phyloP scores from a whole-genome alignment of 1,140 invertebrate species.

The silkworm (Bombyx mori) region ASM3026992v2 NC_085129.1:10483501-10484000 shows the following conservation, averaged over 20 bases:
- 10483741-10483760: conserved; percentile 12
- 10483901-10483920: no score
- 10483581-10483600: no score
- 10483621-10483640: neutral
- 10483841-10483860: neutral
- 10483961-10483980: no score
- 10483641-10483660: neutral
- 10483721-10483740: conserved; percentile 10
- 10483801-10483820: conserved; percentile 13
- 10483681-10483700: conserved; percentile 1
- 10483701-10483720: neutral
- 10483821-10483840: conserved; percentile 5
- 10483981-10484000: no score
- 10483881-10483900: no score
- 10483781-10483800: conserved; percentile 10
- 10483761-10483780: conserved; percentile 11
- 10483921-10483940: no score
- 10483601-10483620: no score
- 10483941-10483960: no score
- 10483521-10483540: no score
- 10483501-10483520: no score
- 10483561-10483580: no score
- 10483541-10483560: no score
- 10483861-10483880: neutral
- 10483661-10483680: neutral